Evolutionary conservation across 2,797 vertebrate species (phyloP).

Genomic region (Phataginus tetradactyla): DNA sequence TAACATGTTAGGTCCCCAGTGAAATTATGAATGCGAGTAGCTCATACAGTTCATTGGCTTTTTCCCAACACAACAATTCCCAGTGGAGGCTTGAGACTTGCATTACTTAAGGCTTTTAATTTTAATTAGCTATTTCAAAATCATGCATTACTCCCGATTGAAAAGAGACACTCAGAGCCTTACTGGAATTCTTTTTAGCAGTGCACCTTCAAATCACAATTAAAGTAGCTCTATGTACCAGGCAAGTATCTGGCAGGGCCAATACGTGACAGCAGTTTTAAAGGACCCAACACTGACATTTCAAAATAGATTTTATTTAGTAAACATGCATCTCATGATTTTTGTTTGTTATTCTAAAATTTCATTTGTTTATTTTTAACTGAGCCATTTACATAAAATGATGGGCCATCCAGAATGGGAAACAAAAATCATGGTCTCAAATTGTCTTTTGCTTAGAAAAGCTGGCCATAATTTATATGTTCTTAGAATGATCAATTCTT

Average conservation of each 20-base stretch:
- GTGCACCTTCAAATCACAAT: background rate
- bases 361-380: background rate
- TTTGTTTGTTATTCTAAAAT: constrained; percentile 34
- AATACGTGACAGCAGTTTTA: background rate
- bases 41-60: background rate
- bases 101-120: background rate
- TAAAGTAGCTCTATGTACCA: background rate
- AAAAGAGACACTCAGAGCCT: background rate
- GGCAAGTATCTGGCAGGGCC: background rate
- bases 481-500: background rate
- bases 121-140: constrained; percentile 11
- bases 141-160: background rate
- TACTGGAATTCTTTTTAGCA: background rate
- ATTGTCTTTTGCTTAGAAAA: background rate
- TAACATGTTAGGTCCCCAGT: background rate
- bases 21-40: background rate
- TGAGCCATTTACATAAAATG: background rate
- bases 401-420: background rate
- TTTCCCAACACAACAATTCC: background rate
- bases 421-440: background rate
- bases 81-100: no score
- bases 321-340: background rate
- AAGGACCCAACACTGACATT: background rate
- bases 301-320: background rate
- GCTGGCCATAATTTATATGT: background rate